Evolutionary conservation across 1,140 invertebrate species (phyloP).

Genomic region (Megalopta genalis): DNA sequence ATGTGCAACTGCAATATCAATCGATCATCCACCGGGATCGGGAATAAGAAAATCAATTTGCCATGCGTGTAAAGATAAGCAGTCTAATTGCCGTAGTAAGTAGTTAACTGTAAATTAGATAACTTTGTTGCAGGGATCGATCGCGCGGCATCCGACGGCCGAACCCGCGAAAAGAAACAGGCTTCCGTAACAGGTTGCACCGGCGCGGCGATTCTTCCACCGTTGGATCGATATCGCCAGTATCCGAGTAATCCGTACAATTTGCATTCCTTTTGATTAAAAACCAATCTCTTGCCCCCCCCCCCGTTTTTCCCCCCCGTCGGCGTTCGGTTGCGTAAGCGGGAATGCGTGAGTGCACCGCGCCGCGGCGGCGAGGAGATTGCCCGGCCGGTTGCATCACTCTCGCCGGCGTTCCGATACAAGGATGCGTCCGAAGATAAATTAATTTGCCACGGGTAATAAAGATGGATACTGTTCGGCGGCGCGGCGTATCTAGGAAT

Average conservation of each 20-base stretch:
- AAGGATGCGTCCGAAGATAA: slow-evolving; percentile 13
- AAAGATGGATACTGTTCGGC: not conserved
- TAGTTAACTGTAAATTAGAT: no score
- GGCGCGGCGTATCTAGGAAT: not conserved
- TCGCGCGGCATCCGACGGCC: no score
- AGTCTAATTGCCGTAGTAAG: no score
- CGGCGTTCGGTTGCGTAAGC: slow-evolving; percentile 13
- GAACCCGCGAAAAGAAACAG: no score
- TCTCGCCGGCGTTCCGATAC: slow-evolving; percentile 18
- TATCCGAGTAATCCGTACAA: slow-evolving; percentile 31
- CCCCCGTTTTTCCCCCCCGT: not conserved
- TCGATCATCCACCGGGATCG: no score
- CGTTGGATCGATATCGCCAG: slow-evolving; percentile 42
- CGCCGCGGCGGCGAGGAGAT: slow-evolving; percentile 18
- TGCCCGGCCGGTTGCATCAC: slow-evolving; percentile 39
- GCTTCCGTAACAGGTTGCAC: slow-evolving; percentile 13
- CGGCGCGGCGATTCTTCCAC: slow-evolving; percentile 15
- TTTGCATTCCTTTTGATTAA: slow-evolving; percentile 55
- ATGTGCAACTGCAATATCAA: no score
- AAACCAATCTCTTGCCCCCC: slow-evolving; percentile 46
- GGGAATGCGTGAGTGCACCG: slow-evolving; percentile 17
- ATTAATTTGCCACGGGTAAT: slow-evolving; percentile 28
- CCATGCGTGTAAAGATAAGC: no score
- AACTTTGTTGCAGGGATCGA: not conserved
- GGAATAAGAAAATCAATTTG: no score